These are phyloP conservation scores for Hydractinia symbiolongicarpus DNA, from an alignment of 30 jellyfish, hydroid and myxozoan genomes.

Conservation along the genomic window DNA sequence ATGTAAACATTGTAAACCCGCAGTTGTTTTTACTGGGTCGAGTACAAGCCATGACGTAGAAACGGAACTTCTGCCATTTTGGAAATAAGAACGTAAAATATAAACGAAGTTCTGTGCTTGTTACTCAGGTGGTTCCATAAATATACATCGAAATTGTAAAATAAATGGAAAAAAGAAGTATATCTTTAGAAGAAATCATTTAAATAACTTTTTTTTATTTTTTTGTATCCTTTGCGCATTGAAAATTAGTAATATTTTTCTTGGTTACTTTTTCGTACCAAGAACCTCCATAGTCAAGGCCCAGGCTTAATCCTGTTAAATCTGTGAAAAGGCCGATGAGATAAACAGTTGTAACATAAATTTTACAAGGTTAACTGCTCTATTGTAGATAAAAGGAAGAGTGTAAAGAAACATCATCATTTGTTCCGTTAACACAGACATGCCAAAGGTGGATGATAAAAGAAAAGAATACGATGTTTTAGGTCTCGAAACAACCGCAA, in stretches of 20 bases:
- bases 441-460: conserved; percentile 26
- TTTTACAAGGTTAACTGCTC: background rate
- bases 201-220: too few species aligned
- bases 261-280: background rate
- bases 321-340: background rate
- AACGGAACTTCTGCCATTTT: conserved; percentile 13
- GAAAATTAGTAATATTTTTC: too few species aligned
- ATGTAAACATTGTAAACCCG: background rate
- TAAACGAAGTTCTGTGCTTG: background rate
- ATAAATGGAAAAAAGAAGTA: too few species aligned
- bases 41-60: conserved; percentile 9
- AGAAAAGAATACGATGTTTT: conserved; percentile 24
- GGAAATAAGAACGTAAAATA: conserved; percentile 1
- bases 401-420: background rate
- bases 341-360: conserved; percentile 4
- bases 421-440: background rate
- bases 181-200: too few species aligned
- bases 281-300: conserved; percentile 9
- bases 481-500: conserved; percentile 25
- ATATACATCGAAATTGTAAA: background rate
- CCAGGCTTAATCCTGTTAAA: conserved; percentile 1
- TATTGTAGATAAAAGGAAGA: background rate
- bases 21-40: background rate
- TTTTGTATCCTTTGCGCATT: too few species aligned
- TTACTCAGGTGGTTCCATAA: background rate